These are phyloP conservation scores for Myripristis jacobus DNA, from an alignment of 2,797 vertebrate species.

Conservation along the genomic window DNA sequence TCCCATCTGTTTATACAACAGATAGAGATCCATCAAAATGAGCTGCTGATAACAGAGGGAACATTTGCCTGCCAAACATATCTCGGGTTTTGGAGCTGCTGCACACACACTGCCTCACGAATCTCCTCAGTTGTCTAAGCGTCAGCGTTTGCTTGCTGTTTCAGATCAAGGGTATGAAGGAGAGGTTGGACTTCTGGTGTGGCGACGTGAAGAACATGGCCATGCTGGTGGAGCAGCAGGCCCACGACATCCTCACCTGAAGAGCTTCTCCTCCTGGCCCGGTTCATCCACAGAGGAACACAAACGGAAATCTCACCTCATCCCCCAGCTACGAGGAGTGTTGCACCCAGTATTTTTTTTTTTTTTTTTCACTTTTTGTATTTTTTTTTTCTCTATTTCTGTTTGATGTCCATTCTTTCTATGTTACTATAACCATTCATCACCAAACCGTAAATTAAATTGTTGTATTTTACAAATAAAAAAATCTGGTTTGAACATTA, in stretches of 20 bases:
- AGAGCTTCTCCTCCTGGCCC: not conserved
- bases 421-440: conserved; percentile 46
- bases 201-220: conserved; percentile 97
- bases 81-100: not conserved
- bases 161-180: conserved; percentile 98
- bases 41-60: not conserved
- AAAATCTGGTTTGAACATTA: conserved; percentile 35
- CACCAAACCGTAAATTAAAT: conserved; percentile 55
- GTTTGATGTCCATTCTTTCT: conserved; percentile 40
- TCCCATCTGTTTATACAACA: not conserved
- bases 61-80: not conserved
- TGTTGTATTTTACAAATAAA: conserved; percentile 65
- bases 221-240: conserved; percentile 96
- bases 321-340: conserved; percentile 6
- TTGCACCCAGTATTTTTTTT: not conserved
- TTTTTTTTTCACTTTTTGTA: conserved; percentile 40
- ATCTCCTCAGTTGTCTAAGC: not conserved
- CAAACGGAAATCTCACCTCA: not conserved
- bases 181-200: conserved; percentile 96
- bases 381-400: conserved; percentile 41
- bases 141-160: conserved; percentile 14
- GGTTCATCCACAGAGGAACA: not conserved
- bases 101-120: not conserved
- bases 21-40: not conserved
- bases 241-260: conserved; percentile 97